Evolutionary conservation across 1,140 invertebrate genomes (phyloP), one percentile per base, ranked within the genome.

Genomic region (Nephotettix cincticeps): DNA sequence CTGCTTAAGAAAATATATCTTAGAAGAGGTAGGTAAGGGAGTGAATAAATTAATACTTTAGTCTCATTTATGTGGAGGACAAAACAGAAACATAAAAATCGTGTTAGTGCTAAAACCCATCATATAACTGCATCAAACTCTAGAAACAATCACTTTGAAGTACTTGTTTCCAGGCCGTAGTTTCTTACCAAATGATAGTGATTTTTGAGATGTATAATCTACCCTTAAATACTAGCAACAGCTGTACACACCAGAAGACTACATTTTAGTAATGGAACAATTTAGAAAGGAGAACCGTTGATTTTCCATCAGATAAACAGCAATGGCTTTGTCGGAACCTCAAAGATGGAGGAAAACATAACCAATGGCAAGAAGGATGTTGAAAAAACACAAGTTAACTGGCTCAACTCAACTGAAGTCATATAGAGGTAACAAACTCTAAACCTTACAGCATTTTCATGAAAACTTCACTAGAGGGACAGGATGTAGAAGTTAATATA

Each of bases 61-160:
- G 79, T 76, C 72, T 56, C 77, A 81, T 73, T 79, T 73, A 25
- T 80, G 78, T 64, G 80, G 77, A 1, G 79, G 78, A 3, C 79
- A 80, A 73, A 81, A 80, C 32, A 9, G 32, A 11, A 67, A 67
- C 23, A 67, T 61, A 36, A 67, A 67, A 67, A 67, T 67, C 21
- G 36, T 28, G 11, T 40, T 80, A 65, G 75, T 80, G 69, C 47
- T 80, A 47, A 78, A 78, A 73, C 43, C 75, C 51, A 27, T 77
- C 51, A 58, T 78, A 32, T 36, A 77, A n/a, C 6, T 54, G 17
- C 67, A 76, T 65, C 66, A 71, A 27, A 75, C 67, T 51, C 61
- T 77, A 2, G 64, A 77, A 64, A 73, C 40, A 28, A 79, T 80
- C 32, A 77, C 68, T 30, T 45, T 76, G n/a, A 76, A 74, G 64